Evolutionary conservation across 2,888 invertebrate species (phyloP), one percentile per base, ranked within the genome.

Genomic region (Nematopogon swammerdamellus): DNA sequence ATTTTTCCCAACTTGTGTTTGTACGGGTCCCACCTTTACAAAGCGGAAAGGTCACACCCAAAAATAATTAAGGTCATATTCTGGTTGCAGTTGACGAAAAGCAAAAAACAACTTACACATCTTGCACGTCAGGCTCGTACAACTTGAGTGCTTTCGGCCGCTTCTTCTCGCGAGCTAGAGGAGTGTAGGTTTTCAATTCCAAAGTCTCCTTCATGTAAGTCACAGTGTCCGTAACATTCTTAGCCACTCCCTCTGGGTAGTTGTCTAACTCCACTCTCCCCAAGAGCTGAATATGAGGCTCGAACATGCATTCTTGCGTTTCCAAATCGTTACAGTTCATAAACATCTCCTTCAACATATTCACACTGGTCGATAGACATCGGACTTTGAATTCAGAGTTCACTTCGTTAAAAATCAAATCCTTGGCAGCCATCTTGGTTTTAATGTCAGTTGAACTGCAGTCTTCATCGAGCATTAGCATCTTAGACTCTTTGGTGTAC

Each of bases 51-150:
- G n/a, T n/a, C n/a, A n/a, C n/a, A n/a, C n/a, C n/a, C n/a, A n/a
- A n/a, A n/a, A n/a, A n/a, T n/a, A n/a, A n/a, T n/a, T n/a, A n/a
- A n/a, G n/a, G n/a, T n/a, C n/a, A n/a, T n/a, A n/a, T n/a, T n/a
- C n/a, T n/a, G n/a, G n/a, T n/a, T n/a, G n/a, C n/a, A n/a, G n/a
- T n/a, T n/a, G n/a, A n/a, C n/a, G n/a, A n/a, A n/a, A 16, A 17
- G 19, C 45, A 49, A 49, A 44, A 16, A 18, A 48, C 5, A 25
- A 87, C 91, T 83, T 84, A 93, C 85, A 93, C 86, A 67, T 86
- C 86, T 58, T 92, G 90, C 54, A 96, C 85, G 60, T 88, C 87
- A 0, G 96, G 96, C 65, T 96, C 95, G 61, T 92, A 89, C 47
- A 94, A 67, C 59, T 89, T 87, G 55, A 96, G 71, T 1, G 89